Percentiles rank a stretch among this genome's conserved stretches.
phyloP scores from a whole-genome alignment of 2,888 invertebrate species.

The Acrobasis consociella region DNA sequence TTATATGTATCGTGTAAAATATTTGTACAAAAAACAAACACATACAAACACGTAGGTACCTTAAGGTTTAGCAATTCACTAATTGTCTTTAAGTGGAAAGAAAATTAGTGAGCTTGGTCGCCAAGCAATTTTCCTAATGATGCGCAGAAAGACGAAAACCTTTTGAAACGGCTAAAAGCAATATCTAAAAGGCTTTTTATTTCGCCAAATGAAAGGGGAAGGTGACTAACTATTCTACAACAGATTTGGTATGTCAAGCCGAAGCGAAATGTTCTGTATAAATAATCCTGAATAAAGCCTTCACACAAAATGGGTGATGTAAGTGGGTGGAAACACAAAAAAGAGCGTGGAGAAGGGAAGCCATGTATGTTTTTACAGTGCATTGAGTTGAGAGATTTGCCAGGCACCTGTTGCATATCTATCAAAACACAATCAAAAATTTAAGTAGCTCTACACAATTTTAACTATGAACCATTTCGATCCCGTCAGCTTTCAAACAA shows the following conservation, averaged over 20 bases:
- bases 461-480: too few species aligned
- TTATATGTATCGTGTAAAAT: too few species aligned
- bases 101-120: not conserved
- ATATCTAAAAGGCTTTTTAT: conserved; percentile 2
- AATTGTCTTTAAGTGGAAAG: not conserved
- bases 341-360: not conserved
- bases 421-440: too few species aligned
- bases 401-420: not conserved
- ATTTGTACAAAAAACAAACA: too few species aligned
- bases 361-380: not conserved
- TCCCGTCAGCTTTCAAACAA: too few species aligned
- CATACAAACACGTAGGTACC: too few species aligned
- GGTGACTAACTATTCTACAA: conserved; percentile 27
- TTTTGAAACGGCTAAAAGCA: not conserved
- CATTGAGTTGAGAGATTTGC: not conserved
- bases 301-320: conserved; percentile 70
- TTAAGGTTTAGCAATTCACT: too few species aligned
- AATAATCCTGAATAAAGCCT: conserved; percentile 75
- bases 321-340: conserved; percentile 55
- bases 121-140: conserved; percentile 7
- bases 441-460: too few species aligned
- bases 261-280: conserved; percentile 67
- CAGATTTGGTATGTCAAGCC: conserved; percentile 29
- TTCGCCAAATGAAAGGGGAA: conserved; percentile 20
- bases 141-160: not conserved